Conservation (phyloP, 1,140 invertebrate species). For the Drosophila pseudoananassae region DNA sequence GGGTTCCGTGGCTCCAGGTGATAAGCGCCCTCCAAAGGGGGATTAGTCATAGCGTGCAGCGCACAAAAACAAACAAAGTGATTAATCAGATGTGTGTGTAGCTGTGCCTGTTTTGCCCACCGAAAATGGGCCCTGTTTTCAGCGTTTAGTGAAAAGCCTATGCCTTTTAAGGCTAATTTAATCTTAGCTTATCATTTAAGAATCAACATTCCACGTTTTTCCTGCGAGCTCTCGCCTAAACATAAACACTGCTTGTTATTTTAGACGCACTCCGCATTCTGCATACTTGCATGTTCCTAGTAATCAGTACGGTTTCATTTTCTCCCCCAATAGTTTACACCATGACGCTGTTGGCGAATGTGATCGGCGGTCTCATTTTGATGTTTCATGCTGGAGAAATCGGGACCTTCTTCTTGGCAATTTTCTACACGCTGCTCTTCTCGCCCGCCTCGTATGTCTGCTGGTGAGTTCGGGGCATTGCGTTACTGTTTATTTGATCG, state of each 20-base stretch:
- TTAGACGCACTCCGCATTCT: background rate
- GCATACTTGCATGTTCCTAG: background rate
- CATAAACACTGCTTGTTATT: constrained; percentile 2
- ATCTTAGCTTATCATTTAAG: background rate
- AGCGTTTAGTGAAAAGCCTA: too few relatives aligned
- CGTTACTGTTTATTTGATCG: background rate
- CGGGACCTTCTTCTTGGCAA: constrained; percentile 93
- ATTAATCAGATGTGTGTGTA: constrained; percentile 28
- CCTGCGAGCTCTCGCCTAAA: background rate
- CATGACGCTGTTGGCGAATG: constrained; percentile 93
- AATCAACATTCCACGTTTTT: background rate
- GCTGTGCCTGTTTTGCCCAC: constrained; percentile 1
- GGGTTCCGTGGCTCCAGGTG: constrained; percentile 20
- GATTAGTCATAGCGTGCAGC: constrained; percentile 40
- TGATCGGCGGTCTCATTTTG: constrained; percentile 92
- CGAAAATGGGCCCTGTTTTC: background rate
- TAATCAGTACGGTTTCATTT: background rate
- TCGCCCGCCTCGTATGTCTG: constrained; percentile 99
- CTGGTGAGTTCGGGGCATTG: constrained; percentile 89
- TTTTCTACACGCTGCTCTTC: constrained; percentile 96
- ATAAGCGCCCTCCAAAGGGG: constrained; percentile 31
- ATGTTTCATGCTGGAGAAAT: constrained; percentile 87
- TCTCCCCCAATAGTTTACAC: constrained; percentile 90
- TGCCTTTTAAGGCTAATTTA: background rate
- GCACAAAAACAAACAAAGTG: background rate